Percentiles rank a stretch among this genome's conserved stretches.
These are phyloP conservation scores for Cryptotis parvus DNA, from an alignment of 2,113 vertebrate species.

Conservation along the genomic window DNA sequence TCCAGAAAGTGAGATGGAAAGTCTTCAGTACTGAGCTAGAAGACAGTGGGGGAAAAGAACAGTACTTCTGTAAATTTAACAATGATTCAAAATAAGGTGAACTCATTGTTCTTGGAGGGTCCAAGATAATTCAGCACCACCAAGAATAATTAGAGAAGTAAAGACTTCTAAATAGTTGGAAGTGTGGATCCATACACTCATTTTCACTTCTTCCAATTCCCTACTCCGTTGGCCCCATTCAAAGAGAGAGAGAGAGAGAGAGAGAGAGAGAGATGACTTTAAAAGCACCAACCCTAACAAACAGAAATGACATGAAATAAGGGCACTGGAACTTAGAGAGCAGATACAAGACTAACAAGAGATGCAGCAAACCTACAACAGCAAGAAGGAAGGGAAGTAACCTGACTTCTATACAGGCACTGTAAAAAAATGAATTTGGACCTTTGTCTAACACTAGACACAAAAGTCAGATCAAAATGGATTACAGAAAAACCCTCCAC, in stretches of 20 bases:
- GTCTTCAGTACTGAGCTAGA: neutral
- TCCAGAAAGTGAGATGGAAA: neutral
- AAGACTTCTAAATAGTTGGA: neutral
- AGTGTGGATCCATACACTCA: no score
- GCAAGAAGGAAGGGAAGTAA: neutral
- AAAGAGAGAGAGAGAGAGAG: neutral
- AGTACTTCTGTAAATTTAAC: neutral
- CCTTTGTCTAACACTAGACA: no score
- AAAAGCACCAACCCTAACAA: neutral
- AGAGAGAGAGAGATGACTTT: neutral
- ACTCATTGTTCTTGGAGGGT: constrained; percentile 12
- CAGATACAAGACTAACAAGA: fast-evolving
- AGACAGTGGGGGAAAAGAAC: neutral
- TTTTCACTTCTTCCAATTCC: no score
- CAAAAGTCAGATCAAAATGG: no score
- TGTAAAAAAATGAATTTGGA: no score
- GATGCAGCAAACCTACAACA: neutral
- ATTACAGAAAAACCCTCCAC: no score
- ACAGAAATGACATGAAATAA: neutral
- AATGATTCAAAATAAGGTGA: neutral
- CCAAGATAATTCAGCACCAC: neutral
- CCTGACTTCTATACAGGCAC: no score
- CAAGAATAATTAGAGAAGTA: constrained; percentile 34
- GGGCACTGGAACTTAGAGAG: neutral
- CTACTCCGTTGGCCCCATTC: no score